Evolutionary conservation across 2,797 vertebrate genomes (phyloP).

Genomic region (Falco peregrinus): DNA sequence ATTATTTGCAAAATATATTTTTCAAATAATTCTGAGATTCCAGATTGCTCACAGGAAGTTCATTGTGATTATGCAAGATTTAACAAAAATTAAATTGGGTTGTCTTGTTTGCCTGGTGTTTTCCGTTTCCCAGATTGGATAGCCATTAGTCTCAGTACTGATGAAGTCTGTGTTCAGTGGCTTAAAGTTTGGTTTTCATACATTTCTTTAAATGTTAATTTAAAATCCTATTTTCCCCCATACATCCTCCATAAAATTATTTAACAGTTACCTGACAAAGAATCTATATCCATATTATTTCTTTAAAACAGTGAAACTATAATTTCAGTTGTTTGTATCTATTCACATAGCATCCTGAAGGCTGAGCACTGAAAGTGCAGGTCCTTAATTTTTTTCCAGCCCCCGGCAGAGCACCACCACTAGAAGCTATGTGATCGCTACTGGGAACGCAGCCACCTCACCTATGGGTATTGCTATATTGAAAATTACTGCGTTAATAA

Average conservation of each 20-base stretch:
- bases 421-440: neutral
- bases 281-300: rapidly evolving
- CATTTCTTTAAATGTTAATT: neutral
- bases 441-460: neutral
- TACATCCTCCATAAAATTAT: neutral
- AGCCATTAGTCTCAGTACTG: neutral
- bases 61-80: neutral
- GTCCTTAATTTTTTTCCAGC: neutral
- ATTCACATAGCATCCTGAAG: neutral
- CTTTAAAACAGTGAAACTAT: neutral
- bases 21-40: neutral
- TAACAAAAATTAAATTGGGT: neutral
- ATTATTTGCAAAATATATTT: conserved; percentile 22
- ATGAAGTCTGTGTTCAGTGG: neutral
- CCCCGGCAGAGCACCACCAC: neutral
- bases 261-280: neutral
- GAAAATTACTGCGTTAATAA: neutral
- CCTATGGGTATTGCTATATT: neutral
- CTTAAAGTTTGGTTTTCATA: neutral
- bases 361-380: neutral
- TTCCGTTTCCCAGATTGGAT: neutral
- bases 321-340: neutral
- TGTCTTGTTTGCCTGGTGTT: neutral
- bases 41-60: neutral
- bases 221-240: neutral